A percentile compares a stretch with the other conserved stretches of the same genome.
Conservation (phyloP, 2,797 vertebrate species). For the Cottoperca gobio region DNA sequence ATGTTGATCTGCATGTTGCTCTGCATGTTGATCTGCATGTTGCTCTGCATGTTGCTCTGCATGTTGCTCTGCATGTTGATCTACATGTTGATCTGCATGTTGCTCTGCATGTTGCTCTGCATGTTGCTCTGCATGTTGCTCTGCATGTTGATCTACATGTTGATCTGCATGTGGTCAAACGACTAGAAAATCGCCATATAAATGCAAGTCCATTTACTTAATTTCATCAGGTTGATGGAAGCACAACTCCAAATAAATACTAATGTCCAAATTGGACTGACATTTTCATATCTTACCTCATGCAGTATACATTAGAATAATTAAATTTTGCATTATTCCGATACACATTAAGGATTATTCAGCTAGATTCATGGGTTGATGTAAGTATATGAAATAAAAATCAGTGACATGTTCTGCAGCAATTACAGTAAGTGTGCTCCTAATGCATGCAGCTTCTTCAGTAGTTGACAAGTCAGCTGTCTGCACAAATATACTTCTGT, state of each 20-base stretch:
- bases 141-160: too few relatives aligned
- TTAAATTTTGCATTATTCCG: neutral
- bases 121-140: too few relatives aligned
- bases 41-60: too few relatives aligned
- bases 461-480: neutral
- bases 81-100: too few relatives aligned
- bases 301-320: neutral
- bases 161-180: too few relatives aligned
- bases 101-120: too few relatives aligned
- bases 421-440: neutral
- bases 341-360: neutral
- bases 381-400: neutral
- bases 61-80: too few relatives aligned
- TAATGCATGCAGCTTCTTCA: neutral
- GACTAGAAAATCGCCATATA: too few relatives aligned
- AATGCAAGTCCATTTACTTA: too few relatives aligned
- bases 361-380: neutral
- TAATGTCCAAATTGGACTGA: neutral
- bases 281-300: neutral
- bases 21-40: too few relatives aligned
- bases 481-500: neutral
- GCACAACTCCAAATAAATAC: neutral
- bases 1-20: too few relatives aligned
- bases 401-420: neutral
- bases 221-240: neutral